Conservation (phyloP, 2,888 invertebrate species). For the Lypha dubia region DNA sequence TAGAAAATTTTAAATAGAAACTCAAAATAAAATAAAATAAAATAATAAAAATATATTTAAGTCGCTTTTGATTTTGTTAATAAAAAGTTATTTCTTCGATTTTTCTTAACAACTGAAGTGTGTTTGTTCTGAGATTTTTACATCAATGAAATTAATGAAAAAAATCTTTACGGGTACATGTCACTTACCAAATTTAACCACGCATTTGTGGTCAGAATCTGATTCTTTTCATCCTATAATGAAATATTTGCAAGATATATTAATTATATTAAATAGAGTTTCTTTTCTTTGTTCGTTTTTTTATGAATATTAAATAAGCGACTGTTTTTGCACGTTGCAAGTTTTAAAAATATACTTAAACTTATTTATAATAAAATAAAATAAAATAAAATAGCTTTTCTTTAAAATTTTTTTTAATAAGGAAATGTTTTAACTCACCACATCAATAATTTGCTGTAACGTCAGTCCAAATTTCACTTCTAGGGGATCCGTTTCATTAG, state of each 20-base stretch:
- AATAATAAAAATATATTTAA: constrained; percentile 33
- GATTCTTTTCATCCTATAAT: constrained; percentile 99
- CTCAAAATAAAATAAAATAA: constrained; percentile 17
- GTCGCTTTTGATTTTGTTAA: constrained; percentile 67
- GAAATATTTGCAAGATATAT: constrained; percentile 80
- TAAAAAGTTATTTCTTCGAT: not conserved
- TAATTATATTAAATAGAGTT: constrained; percentile 70
- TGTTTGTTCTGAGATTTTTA: constrained; percentile 65
- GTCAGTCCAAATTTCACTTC: constrained; percentile 96
- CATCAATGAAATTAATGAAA: constrained; percentile 52
- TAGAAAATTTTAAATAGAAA: constrained; percentile 34
- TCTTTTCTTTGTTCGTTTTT: constrained; percentile 35
- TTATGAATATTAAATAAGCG: not conserved
- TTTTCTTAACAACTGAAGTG: constrained; percentile 28
- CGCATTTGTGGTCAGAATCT: constrained; percentile 98
- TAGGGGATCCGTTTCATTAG: constrained; percentile 95
- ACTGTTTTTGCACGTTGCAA: constrained; percentile 45
- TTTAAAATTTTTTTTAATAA: constrained; percentile 42
- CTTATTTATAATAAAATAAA: constrained; percentile 51
- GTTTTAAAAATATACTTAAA: constrained; percentile 53
- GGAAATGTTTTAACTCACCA: constrained; percentile 87
- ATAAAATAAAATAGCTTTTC: no score
- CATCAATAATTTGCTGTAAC: constrained; percentile 96
- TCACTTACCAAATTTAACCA: constrained; percentile 99
- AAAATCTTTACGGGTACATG: constrained; percentile 82